Percentiles rank a stretch among this genome's conserved stretches.
These are phyloP conservation scores for Desmophyllum pertusum DNA, from an alignment of 92 coral and sea anemone species.

Conservation along the genomic window DNA sequence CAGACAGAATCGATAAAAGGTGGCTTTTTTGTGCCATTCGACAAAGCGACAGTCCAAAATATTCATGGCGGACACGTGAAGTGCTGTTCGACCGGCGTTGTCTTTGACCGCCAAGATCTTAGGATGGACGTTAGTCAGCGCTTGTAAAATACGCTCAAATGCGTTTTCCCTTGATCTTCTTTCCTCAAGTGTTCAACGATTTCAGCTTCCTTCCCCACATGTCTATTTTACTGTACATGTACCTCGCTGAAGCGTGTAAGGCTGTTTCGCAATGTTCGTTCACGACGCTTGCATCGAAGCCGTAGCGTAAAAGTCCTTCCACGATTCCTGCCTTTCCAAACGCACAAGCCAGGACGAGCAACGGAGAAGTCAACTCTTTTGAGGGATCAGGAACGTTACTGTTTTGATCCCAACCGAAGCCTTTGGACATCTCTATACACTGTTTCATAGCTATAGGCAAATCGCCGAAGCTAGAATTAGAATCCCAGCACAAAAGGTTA, in stretches of 20 bases:
- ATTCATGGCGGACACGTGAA: background rate
- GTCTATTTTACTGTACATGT: slow-evolving; percentile 1
- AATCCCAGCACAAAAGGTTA: background rate
- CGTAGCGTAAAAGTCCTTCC: slow-evolving; percentile 5
- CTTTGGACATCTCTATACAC: background rate
- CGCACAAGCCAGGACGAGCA: slow-evolving; percentile 17
- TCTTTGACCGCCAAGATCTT: slow-evolving; percentile 6
- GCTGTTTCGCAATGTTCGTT: slow-evolving; percentile 33
- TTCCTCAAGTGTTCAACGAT: background rate
- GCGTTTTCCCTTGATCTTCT: background rate
- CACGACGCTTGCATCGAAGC: slow-evolving; percentile 5
- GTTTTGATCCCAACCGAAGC: slow-evolving; percentile 14
- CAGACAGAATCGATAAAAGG: background rate
- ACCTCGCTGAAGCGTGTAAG: slow-evolving; percentile 20
- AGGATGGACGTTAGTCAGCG: background rate
- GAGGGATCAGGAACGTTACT: slow-evolving; percentile 14
- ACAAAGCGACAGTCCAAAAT: background rate
- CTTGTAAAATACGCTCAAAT: background rate
- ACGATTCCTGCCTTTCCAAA: slow-evolving; percentile 19
- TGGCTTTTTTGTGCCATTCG: background rate
- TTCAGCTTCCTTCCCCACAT: background rate
- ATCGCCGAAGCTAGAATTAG: background rate
- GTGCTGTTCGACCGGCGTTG: background rate
- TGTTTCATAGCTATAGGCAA: background rate
- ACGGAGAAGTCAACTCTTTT: slow-evolving; percentile 2